phyloP scores from a whole-genome alignment of 2,797 vertebrate species.

The Spinus olivaceus region DNA sequence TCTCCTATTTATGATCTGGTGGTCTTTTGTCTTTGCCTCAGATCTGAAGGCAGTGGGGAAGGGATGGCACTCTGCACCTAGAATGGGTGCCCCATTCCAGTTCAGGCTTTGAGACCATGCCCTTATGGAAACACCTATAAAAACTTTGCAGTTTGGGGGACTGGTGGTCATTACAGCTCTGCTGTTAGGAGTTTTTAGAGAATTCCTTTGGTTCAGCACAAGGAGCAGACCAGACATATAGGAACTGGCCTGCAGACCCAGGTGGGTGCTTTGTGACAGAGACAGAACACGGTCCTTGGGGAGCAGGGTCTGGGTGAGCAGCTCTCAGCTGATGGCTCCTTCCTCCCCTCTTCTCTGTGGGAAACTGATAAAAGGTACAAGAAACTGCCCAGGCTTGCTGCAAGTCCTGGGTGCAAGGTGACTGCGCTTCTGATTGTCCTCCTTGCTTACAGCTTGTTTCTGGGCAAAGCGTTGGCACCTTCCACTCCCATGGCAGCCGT shows the following conservation, averaged over 20 bases:
- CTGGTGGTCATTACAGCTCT: neutral
- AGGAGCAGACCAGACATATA: neutral
- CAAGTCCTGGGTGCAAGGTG: fast-evolving
- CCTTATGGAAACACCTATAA: neutral
- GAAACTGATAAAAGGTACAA: neutral
- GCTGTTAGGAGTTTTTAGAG: neutral
- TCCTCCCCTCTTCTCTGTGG: neutral
- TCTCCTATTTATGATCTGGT: neutral
- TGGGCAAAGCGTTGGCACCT: neutral
- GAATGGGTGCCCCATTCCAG: neutral
- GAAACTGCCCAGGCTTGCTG: neutral
- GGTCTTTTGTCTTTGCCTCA: neutral
- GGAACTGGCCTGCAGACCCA: neutral
- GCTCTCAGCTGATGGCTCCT: neutral
- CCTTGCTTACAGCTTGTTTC: neutral
- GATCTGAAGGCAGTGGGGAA: neutral
- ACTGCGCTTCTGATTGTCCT: neutral
- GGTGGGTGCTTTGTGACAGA: neutral
- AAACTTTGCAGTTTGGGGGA: neutral
- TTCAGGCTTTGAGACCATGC: neutral
- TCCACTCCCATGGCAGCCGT: fast-evolving
- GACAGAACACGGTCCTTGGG: fast-evolving
- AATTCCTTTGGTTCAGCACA: neutral
- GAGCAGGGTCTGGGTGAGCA: neutral
- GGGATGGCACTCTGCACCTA: neutral